A percentile compares a stretch with the other conserved stretches of the same genome.
These are phyloP conservation scores for Heliothis subflexa DNA, from an alignment of 1,140 invertebrate species.

Conservation along the genomic window DNA sequence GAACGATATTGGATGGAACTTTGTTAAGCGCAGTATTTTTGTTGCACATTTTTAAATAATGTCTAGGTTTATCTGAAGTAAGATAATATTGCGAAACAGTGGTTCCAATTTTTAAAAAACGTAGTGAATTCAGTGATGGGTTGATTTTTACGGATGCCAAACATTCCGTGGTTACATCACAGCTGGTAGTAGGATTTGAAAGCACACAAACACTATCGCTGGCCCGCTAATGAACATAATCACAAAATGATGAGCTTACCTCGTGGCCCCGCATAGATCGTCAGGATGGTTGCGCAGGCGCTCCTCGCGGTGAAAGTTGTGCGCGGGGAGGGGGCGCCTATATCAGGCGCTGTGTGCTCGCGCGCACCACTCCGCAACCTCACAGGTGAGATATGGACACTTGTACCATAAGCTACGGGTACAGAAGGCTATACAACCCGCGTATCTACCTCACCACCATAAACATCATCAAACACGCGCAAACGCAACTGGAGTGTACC, in stretches of 20 bases:
- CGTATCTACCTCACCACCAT: conserved; percentile 17
- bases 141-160: not conserved
- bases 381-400: conserved; percentile 66
- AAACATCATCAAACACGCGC: not conserved
- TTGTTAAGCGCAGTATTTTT: no score
- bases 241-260: conserved; percentile 53
- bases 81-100: no score
- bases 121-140: not conserved
- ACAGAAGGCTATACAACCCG: conserved; percentile 27
- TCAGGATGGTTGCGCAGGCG: conserved; percentile 69
- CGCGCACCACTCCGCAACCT: conserved; percentile 73
- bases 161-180: not conserved
- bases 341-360: conserved; percentile 66
- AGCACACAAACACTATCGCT: not conserved
- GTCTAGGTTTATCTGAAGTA: not conserved
- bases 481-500: conserved; percentile 9
- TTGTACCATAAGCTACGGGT: conserved; percentile 1
- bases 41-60: no score
- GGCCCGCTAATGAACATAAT: conserved; percentile 16
- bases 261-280: conserved; percentile 60
- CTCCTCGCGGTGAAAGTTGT: conserved; percentile 70
- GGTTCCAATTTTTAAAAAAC: no score
- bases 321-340: conserved; percentile 61
- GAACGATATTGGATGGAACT: no score
- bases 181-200: not conserved